Evolutionary conservation across 2,797 vertebrate species (phyloP), one percentile per base, ranked within the genome.

Genomic region (Lagorchestes hirsutus): DNA sequence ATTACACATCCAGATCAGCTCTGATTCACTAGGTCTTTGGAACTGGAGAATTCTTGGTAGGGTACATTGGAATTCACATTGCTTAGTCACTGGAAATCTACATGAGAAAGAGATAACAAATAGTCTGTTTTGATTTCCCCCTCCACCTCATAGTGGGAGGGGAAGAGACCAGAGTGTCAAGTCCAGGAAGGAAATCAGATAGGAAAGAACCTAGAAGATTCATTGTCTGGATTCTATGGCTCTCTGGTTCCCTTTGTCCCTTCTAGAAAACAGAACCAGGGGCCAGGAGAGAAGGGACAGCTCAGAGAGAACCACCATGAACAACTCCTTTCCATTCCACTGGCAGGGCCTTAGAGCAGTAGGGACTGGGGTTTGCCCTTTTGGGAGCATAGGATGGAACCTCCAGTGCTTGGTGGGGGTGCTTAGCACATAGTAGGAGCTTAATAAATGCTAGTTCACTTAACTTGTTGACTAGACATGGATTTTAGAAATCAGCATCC

Each of bases 401-500:
- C 40, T 6, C 95, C 24, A 18, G 62, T 18, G 34, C 14, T 40
- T n/a, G 62, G 4, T 14, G 34, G 14, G 5, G 31, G 1, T 67
- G 31, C 12, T 67, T 62, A 87, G 29, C 50, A 55, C 5, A 50
- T 28, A 95, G 93, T 40, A 95, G 62, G 74, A 90, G 6, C 91
- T 95, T 93, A 93, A 90, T 96, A 96, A 96, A 91, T 93, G 94
- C 54, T 87, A 52, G 54, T 13, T 93, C 91, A 58, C 56, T 40
- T 91, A 91, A 93, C 24, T 94, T 54, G 57, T 22, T 91, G 24
- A 67, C 31, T 14, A 67, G 59, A 13, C 67, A 74, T 3, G 34
- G 94, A 54, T 59, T 95, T 87, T 54, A 96, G 94, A 97, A 96
- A 95, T 93, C 91, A 96, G 93, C 62, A 82, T 58, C 55, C 92